Evolutionary conservation across 2,797 vertebrate genomes (phyloP).

Genomic region (Pantherophis vulpinus): DNA sequence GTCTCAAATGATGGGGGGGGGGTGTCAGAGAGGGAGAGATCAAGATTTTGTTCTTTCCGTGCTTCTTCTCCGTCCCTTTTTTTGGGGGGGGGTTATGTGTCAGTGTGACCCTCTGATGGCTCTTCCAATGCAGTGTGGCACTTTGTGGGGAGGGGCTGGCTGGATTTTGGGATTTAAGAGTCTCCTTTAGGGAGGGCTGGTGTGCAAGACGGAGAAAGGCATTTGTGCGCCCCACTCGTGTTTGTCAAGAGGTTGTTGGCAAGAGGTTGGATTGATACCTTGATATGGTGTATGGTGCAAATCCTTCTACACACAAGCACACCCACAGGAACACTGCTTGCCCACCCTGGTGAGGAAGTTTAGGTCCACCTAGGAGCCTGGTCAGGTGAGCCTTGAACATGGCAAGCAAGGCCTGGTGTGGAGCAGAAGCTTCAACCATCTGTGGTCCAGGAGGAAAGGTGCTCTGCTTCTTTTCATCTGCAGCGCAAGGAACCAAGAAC

Average conservation of each 20-base stretch:
- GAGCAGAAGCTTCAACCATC: neutral
- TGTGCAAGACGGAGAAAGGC: neutral
- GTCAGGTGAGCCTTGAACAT: neutral
- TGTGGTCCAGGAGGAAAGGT: neutral
- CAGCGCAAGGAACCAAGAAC: neutral
- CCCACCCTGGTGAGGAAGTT: neutral
- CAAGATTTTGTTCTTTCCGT: neutral
- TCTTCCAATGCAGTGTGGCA: neutral
- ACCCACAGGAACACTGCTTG: neutral
- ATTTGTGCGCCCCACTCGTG: accelerated
- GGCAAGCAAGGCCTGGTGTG: neutral
- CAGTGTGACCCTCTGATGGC: neutral
- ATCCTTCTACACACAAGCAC: neutral
- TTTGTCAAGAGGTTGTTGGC: neutral
- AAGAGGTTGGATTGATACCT: neutral
- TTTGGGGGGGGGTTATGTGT: accelerated
- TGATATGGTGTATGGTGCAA: neutral
- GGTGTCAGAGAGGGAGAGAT: neutral
- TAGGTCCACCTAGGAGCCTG: neutral
- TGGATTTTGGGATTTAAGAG: neutral
- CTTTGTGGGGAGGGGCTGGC: neutral
- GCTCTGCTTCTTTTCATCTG: neutral
- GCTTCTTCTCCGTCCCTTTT: neutral
- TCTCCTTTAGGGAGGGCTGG: neutral
- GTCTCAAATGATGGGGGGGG: neutral